Base-by-base conservation (phyloP, 1,140 invertebrate species). In the Drosophila athabasca region DNA sequence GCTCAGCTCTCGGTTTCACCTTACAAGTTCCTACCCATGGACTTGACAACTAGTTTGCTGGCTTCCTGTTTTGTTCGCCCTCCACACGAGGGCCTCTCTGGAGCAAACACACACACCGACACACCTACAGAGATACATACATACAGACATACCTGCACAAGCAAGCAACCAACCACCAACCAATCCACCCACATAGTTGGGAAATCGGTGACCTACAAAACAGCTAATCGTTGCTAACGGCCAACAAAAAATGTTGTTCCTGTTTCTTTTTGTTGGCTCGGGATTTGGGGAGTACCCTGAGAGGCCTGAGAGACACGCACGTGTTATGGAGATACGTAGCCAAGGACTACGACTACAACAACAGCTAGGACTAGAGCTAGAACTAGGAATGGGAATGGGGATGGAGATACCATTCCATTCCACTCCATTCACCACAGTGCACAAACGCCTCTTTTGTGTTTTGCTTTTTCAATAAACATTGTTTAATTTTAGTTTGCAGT, bases 121-220 rank as follows among this genome's bases (percentile, higher is more conserved):
- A 26, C 5, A 26, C 24, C 4, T 26, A 26, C 24, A 26, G 4
- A 6, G 4, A 26, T 26, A 26, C 24, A 26, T 26, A 26, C 24
- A 26, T 26, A 26, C 24, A 26, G 0, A 5, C 24, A 26, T 26
- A 26, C 24, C 24, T 26, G 24, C 24, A 6, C 5, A 26, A 26
- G 24, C 24, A 5, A 11, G 1, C 5, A 26, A 26, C 4, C 24
- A 0, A 11, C 24, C 44, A 26, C 24, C 9, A 26, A 48, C 15
- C 49, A 31, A 44, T 31, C 13, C 22, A 53, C 26, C 49, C 43
- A 39, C 53, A 22, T 19, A 55, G 31, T 43, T 45, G 49, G 13
- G 45, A 80, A 80, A 80, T 83, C 51, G 69, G 62, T 84, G 80
- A 84, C 80, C 80, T 80, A 84, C 77, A 83, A 76, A 83, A 52